phyloP scores from a whole-genome alignment of 2,888 invertebrate species.

The Gasteruption jaculator region DNA sequence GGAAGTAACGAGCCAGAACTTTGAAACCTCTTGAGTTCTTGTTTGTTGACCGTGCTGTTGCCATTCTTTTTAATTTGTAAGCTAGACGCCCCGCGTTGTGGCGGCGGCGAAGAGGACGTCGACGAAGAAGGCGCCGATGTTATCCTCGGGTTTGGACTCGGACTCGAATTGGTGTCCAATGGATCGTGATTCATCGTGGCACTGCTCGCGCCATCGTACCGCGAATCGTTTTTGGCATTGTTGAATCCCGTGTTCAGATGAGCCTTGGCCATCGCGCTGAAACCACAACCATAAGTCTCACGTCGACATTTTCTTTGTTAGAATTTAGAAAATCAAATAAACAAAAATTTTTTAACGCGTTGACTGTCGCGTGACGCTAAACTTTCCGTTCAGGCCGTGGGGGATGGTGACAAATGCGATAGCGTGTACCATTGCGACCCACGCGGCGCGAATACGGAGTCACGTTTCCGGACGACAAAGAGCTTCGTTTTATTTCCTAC shows the following conservation, averaged over 20 bases:
- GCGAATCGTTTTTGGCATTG: constrained; percentile 40
- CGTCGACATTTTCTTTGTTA: background rate
- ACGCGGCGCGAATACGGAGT: too few relatives aligned
- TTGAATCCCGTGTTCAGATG: constrained; percentile 34
- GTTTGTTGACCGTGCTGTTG: constrained; percentile 36
- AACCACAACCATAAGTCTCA: constrained; percentile 36
- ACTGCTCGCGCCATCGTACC: constrained; percentile 42
- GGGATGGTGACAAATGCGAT: too few relatives aligned
- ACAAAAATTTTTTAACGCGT: too few relatives aligned
- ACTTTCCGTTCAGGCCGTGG: too few relatives aligned
- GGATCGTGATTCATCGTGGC: constrained; percentile 39
- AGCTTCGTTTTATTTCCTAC: too few relatives aligned
- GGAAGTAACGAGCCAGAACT: constrained; percentile 42
- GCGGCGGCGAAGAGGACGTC: constrained; percentile 41
- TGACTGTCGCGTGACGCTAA: too few relatives aligned
- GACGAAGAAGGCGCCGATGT: constrained; percentile 47
- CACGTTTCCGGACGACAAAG: too few relatives aligned
- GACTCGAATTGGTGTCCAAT: constrained; percentile 43
- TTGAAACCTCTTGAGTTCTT: constrained; percentile 42
- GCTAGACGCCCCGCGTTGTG: constrained; percentile 28
- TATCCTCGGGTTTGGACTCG: constrained; percentile 42
- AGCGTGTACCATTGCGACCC: too few relatives aligned
- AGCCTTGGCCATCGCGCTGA: constrained; percentile 46
- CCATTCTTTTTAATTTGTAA: constrained; percentile 42
- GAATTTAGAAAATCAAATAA: too few relatives aligned